These are phyloP conservation scores for Allygus modestus DNA, from an alignment of 2,888 invertebrate species.

Conservation along the genomic window DNA sequence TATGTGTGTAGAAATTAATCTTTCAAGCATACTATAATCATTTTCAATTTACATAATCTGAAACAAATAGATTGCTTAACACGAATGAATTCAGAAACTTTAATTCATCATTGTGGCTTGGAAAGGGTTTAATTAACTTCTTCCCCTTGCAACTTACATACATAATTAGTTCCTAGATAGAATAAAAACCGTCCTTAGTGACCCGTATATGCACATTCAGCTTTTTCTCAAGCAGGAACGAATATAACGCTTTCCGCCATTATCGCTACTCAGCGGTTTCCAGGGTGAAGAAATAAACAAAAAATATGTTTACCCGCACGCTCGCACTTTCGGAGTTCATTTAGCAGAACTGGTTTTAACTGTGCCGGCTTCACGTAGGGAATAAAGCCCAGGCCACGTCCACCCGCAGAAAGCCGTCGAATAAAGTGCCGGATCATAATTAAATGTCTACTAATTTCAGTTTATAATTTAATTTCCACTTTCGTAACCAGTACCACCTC, in stretches of 20 bases:
- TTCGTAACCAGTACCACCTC: constrained; percentile 1
- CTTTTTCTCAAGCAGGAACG: neutral
- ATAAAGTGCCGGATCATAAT: constrained; percentile 12
- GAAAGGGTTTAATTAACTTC: constrained; percentile 5
- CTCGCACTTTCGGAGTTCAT: neutral
- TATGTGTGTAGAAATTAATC: too few species aligned
- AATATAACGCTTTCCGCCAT: neutral
- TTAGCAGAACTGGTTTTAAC: constrained; percentile 17
- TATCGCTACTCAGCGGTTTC: neutral
- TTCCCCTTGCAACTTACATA: neutral
- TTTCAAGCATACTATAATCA: too few species aligned
- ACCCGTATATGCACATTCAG: neutral
- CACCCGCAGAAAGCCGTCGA: constrained; percentile 19
- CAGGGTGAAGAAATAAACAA: neutral
- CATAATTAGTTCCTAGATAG: constrained; percentile 1
- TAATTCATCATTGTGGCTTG: neutral
- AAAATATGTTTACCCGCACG: neutral
- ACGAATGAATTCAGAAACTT: neutral
- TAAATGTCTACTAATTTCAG: neutral
- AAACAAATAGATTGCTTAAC: neutral
- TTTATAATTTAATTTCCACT: constrained; percentile 34
- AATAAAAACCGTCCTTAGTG: neutral
- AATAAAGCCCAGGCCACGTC: neutral
- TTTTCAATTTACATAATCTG: neutral
- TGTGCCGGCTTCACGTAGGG: constrained; percentile 6